phyloP scores from a whole-genome alignment of 2,113 vertebrate species.

The Cryptomyrus ogoouensis region DNA sequence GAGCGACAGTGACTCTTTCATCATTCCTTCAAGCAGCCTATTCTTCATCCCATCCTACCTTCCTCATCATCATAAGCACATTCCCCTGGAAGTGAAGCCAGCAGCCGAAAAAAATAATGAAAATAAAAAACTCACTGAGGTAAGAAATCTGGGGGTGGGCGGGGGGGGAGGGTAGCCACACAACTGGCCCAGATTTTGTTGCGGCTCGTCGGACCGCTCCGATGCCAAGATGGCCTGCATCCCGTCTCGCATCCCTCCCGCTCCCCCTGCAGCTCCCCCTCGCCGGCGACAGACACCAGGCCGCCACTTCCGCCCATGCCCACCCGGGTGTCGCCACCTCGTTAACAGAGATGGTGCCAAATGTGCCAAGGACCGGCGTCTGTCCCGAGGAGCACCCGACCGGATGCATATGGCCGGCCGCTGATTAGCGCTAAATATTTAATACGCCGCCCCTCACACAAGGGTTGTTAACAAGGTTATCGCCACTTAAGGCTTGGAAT shows the following conservation, averaged over 20 bases:
- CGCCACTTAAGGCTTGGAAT: constrained; percentile 58
- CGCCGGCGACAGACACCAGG: not conserved
- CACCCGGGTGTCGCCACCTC: not conserved
- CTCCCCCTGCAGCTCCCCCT: not conserved
- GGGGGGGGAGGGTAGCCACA: not conserved
- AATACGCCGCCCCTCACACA: constrained; percentile 1
- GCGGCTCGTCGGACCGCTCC: not conserved
- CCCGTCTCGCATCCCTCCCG: not conserved
- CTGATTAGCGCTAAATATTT: constrained; percentile 9
- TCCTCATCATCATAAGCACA: not conserved
- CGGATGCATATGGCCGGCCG: not conserved
- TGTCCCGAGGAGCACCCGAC: not conserved
- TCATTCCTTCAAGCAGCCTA: not conserved
- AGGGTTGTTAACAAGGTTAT: constrained; percentile 39
- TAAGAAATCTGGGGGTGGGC: not conserved
- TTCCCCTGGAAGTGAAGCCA: not conserved
- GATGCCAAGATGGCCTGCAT: not conserved
- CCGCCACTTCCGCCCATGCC: not conserved
- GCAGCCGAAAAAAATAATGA: not conserved
- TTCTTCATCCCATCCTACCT: not conserved
- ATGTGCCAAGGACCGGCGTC: not conserved
- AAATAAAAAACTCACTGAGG: not conserved
- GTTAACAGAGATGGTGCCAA: not conserved
- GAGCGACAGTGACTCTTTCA: not conserved
- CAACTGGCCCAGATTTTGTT: not conserved